Evolutionary conservation across 1,140 invertebrate genomes (phyloP), one percentile per base, ranked within the genome.

Genomic region (Procambarus virginalis): DNA sequence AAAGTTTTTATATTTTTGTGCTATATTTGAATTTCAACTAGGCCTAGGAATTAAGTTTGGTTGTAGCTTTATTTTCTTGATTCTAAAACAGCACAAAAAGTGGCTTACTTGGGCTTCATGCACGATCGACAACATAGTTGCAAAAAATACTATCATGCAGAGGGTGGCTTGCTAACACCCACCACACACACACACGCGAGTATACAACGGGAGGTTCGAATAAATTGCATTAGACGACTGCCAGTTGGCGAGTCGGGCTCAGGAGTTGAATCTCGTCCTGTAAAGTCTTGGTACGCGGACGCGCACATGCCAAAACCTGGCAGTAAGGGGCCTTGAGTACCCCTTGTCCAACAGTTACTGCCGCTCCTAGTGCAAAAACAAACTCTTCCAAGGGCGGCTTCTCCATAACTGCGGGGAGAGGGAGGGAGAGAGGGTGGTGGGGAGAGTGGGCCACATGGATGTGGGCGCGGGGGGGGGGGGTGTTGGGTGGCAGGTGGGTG

Each of bases 301-400:
- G 34, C 34, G 34, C 34, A 34, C 34, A 34, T 34, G 34, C 34
- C 34, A 34, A 34, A n/a, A 22, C 68, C 22, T 20, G n/a, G 22
- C n/a, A 34, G 68, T 8, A 3, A 34, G 68, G 68, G 51, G 60
- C 55, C 58, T 64, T 75, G 85, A 86, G 70, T 51, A 60, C 46
- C 80, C 45, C 51, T 34, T 68, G 58, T 48, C 60, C 51, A 22
- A 82, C 80, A 82, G 80, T 82, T 82, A 82, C 58, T 82, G 55
- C 51, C 22, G 60, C 14, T 68, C 79, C 79, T 60, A n/a, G 22
- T 17, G 55, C 80, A 82, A 82, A 82, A 82, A 82, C 80, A 82
- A 34, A 60, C 60, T 48, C 68, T 64, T 55, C 60, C 80, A 82
- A 82, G 80, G 80, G 80, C 80, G 80, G 60, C 80, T 82, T 48